Evolutionary conservation across 2,113 vertebrate species (phyloP).

Genomic region (Campylomormyrus numenius): DNA sequence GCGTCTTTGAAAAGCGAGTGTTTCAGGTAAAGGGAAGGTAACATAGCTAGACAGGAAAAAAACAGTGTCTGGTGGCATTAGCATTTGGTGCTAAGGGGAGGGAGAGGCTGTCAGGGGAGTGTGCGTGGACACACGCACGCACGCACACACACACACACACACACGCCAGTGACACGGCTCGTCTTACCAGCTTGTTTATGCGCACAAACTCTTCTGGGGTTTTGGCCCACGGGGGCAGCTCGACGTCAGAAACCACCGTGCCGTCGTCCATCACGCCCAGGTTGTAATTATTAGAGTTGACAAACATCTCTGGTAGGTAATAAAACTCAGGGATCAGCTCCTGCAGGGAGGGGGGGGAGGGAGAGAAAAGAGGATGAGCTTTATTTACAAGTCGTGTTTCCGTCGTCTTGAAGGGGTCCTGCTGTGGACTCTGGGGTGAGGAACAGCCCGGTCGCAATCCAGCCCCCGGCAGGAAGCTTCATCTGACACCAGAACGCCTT

Average conservation of each 20-base stretch:
- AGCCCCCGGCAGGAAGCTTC: no score
- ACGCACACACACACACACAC: not conserved
- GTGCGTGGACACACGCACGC: constrained; percentile 24
- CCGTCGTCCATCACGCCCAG: constrained; percentile 97
- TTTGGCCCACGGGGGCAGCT: constrained; percentile 97
- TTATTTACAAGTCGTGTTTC: not conserved
- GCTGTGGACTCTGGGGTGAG: not conserved
- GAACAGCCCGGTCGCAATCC: not conserved
- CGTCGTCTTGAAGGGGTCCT: not conserved
- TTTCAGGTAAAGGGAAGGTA: constrained; percentile 52
- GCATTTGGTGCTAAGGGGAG: constrained; percentile 29
- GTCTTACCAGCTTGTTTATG: constrained; percentile 88
- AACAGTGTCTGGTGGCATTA: constrained; percentile 53
- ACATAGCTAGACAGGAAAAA: constrained; percentile 51
- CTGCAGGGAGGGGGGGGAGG: constrained; percentile 47
- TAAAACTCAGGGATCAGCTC: constrained; percentile 98
- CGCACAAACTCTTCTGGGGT: constrained; percentile 94
- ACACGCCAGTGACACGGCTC: constrained; percentile 36
- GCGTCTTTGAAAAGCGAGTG: constrained; percentile 30
- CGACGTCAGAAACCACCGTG: constrained; percentile 86
- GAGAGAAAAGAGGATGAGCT: not conserved
- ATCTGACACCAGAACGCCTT: not conserved
- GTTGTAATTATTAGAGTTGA: constrained; percentile 91
- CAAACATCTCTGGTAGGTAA: constrained; percentile 98
- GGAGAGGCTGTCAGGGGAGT: constrained; percentile 10